Conservation (phyloP, 2,113 vertebrate species). For the Tonatia bakeri region DNA sequence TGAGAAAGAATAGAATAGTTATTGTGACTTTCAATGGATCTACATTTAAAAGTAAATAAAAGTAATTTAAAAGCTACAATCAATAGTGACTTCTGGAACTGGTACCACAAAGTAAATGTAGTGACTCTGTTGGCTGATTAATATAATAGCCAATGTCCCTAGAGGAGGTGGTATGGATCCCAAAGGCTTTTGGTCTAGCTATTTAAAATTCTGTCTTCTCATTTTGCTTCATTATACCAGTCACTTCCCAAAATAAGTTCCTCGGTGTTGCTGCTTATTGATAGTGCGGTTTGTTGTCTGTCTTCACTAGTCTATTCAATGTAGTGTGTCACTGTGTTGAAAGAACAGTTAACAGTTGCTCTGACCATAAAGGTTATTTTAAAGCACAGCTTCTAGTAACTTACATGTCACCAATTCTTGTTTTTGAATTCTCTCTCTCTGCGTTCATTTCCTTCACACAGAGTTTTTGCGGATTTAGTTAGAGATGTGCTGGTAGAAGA, state of each 20-base stretch:
- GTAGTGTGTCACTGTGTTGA: neutral
- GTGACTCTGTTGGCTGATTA: neutral
- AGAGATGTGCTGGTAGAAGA: neutral
- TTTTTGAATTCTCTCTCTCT: neutral
- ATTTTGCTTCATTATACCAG: conserved; percentile 6
- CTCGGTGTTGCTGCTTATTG: neutral
- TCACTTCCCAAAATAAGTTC: neutral
- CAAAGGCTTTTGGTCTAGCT: neutral
- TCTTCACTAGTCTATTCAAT: neutral
- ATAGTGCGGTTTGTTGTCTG: neutral
- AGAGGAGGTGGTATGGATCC: neutral
- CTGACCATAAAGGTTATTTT: neutral
- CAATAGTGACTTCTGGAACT: neutral
- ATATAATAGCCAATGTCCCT: neutral
- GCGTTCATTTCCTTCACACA: conserved; percentile 16
- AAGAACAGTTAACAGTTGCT: neutral
- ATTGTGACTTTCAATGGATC: neutral
- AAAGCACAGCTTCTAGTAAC: neutral
- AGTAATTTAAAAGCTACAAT: neutral
- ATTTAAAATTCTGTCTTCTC: neutral
- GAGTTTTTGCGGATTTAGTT: neutral
- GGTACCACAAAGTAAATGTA: neutral
- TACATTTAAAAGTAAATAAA: conserved; percentile 22
- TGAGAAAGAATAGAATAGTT: neutral
- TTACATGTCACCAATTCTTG: neutral